These are phyloP conservation scores for Melieria omissa DNA, from an alignment of 2,888 invertebrate species.

Conservation along the genomic window DNA sequence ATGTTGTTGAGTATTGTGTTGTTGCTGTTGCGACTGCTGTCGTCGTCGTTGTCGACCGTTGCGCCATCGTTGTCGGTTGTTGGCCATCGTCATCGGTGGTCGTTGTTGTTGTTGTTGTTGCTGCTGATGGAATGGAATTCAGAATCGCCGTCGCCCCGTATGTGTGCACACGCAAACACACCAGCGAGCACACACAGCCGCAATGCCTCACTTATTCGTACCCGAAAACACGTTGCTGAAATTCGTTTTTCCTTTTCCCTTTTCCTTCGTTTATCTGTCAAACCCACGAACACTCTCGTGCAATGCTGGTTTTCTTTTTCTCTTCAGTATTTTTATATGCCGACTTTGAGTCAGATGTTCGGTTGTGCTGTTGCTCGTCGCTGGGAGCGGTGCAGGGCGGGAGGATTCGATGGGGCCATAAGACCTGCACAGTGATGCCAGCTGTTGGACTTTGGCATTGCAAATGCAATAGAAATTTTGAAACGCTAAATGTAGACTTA, in stretches of 20 bases:
- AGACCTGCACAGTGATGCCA: no score
- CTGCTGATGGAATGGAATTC: constrained; percentile 20
- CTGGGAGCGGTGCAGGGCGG: no score
- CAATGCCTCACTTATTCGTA: constrained; percentile 11
- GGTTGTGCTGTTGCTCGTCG: background rate
- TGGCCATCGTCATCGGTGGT: background rate
- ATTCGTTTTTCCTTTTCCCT: background rate
- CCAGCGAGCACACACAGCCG: background rate
- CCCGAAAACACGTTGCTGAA: constrained; percentile 28
- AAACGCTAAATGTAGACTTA: no score
- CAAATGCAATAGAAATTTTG: no score
- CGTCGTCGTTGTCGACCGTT: background rate
- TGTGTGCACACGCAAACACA: background rate
- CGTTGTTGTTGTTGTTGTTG: constrained; percentile 7
- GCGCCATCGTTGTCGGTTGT: background rate
- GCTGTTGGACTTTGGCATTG: no score
- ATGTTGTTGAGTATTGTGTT: constrained; percentile 6
- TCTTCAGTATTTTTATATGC: background rate
- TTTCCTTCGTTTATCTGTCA: background rate
- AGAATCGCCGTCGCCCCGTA: background rate
- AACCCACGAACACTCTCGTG: background rate
- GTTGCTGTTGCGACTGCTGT: constrained; percentile 1
- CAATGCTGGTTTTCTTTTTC: background rate
- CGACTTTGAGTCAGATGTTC: constrained; percentile 10
- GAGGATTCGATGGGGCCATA: no score